Conservation (phyloP, 2,888 invertebrate species). For the Hymenopus coronatus region DNA sequence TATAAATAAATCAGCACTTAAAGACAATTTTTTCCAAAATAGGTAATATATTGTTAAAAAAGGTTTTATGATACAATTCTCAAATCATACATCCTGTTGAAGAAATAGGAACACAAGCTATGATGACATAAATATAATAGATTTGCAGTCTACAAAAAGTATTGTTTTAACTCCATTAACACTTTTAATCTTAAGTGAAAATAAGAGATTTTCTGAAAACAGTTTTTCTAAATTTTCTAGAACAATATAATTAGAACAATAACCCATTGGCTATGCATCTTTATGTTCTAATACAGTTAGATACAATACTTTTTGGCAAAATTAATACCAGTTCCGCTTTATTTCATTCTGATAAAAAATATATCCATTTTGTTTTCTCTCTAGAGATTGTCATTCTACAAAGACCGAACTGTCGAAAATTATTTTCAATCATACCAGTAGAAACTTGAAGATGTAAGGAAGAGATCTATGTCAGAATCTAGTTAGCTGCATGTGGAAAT, state of each 20-base stretch:
- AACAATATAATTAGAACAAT: not conserved
- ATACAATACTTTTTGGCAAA: not conserved
- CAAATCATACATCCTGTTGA: not conserved
- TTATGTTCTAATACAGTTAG: not conserved
- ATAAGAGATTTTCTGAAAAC: too few species aligned
- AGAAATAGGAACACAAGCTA: not conserved
- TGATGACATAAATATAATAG: not conserved
- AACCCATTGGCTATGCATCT: not conserved
- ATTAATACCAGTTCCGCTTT: not conserved
- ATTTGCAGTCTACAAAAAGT: not conserved
- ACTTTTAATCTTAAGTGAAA: not conserved
- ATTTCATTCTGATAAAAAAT: not conserved
- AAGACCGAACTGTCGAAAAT: not conserved
- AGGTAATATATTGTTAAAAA: not conserved
- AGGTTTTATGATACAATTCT: not conserved
- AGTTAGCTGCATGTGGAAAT: not conserved
- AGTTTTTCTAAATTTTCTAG: not conserved
- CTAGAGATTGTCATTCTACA: not conserved
- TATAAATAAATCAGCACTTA: not conserved
- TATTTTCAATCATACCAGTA: too few species aligned
- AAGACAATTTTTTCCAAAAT: not conserved
- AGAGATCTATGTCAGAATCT: not conserved
- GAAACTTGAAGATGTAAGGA: too few species aligned
- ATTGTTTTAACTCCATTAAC: not conserved
- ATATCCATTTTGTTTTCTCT: not conserved